Conservation (phyloP, 1,140 invertebrate genomes). For the Nautilus pompilius region DNA sequence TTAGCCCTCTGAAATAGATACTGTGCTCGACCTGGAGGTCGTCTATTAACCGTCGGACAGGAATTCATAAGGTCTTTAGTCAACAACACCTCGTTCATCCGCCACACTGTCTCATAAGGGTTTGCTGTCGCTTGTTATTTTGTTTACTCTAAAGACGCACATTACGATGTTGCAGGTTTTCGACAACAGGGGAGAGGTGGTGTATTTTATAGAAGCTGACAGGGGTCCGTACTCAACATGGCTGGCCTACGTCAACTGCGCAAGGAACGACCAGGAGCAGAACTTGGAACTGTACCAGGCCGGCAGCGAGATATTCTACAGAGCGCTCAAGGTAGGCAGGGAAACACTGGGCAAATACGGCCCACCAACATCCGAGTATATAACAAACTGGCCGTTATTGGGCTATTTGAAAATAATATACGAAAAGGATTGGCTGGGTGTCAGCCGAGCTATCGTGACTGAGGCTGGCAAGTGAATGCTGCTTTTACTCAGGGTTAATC, state of each 20-base stretch:
- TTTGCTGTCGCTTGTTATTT: background rate
- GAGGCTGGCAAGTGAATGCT: background rate
- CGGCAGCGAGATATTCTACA: constrained; percentile 59
- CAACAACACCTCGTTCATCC: background rate
- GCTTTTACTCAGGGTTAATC: background rate
- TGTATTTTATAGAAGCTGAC: constrained; percentile 49
- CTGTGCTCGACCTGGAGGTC: too few species aligned
- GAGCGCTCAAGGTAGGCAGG: constrained; percentile 50
- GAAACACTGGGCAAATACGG: background rate
- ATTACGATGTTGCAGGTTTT: constrained; percentile 19
- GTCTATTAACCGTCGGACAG: background rate
- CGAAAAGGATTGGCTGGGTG: background rate
- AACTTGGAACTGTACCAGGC: constrained; percentile 62
- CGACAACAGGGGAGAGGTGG: constrained; percentile 17
- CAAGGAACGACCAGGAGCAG: constrained; percentile 56
- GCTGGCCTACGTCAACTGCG: constrained; percentile 63
- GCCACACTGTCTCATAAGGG: background rate
- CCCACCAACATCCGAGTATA: background rate
- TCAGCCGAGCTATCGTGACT: too few species aligned
- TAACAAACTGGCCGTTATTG: background rate
- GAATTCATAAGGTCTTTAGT: background rate
- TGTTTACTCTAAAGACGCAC: background rate
- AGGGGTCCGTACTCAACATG: constrained; percentile 56
- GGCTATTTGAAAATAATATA: background rate
- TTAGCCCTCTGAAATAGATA: too few species aligned